Conservation (phyloP, 2,888 invertebrate genomes). For the Drosophila pullipes region DNA sequence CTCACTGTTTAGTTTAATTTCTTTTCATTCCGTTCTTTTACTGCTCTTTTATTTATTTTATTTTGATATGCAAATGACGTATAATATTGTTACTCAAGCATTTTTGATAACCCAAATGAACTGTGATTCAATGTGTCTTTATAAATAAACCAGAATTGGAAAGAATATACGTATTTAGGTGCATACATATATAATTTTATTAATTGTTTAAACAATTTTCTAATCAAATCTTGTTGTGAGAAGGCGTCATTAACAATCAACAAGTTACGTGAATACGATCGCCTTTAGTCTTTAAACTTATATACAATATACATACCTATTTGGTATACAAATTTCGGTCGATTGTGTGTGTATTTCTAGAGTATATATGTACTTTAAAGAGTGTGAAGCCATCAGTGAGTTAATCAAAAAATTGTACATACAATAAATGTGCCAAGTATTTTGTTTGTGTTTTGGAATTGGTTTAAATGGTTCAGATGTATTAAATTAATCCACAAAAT, state of each 20-base stretch:
- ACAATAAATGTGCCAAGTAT: conserved; percentile 8
- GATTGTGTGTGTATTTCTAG: conserved; percentile 1
- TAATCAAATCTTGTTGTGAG: conserved; percentile 38
- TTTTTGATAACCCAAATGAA: conserved; percentile 55
- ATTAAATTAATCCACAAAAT: conserved; percentile 14
- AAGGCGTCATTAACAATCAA: conserved; percentile 41
- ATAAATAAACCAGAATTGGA: conserved; percentile 9
- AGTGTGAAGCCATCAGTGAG: conserved; percentile 5
- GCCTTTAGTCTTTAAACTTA: conserved; percentile 2
- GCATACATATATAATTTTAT: conserved; percentile 4
- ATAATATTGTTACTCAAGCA: conserved; percentile 39
- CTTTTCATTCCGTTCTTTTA: neutral
- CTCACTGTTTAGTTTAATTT: conserved; percentile 6
- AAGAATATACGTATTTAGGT: conserved; percentile 8
- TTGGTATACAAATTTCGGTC: conserved; percentile 20
- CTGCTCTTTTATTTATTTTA: conserved; percentile 1
- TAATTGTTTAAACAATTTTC: conserved; percentile 45
- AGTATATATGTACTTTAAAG: neutral
- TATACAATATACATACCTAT: conserved; percentile 2
- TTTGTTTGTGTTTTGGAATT: neutral
- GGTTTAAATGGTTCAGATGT: conserved; percentile 24
- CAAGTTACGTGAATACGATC: conserved; percentile 48
- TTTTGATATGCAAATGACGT: conserved; percentile 50
- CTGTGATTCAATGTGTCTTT: conserved; percentile 50
- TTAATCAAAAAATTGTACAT: conserved; percentile 15